Conservation (phyloP, 2,113 vertebrate species). For the Paracanthobrama guichenoti region DNA sequence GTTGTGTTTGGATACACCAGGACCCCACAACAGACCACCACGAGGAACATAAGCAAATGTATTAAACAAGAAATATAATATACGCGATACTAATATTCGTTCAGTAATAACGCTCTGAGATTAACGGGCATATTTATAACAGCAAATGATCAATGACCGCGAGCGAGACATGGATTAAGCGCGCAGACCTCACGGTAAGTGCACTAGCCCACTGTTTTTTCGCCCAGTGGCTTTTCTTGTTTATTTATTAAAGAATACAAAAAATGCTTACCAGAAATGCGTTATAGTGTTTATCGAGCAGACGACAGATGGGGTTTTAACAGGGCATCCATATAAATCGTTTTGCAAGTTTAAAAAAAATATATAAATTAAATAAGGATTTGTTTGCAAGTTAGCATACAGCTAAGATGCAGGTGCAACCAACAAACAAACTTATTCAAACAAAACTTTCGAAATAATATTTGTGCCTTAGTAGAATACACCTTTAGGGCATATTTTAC, state of each 20-base stretch:
- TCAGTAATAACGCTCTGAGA: too few relatives aligned
- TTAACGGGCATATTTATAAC: neutral
- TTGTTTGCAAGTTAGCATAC: conserved; percentile 12
- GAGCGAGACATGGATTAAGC: neutral
- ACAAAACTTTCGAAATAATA: neutral
- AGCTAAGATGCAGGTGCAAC: neutral
- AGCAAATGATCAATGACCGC: neutral
- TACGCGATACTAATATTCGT: neutral
- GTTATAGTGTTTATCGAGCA: neutral
- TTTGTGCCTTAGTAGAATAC: neutral
- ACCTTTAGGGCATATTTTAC: neutral
- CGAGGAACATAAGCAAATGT: neutral
- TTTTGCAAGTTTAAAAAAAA: neutral
- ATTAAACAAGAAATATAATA: neutral
- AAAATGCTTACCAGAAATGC: neutral
- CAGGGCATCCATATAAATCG: neutral
- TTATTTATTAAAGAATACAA: neutral
- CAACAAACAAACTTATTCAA: neutral
- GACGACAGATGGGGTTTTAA: neutral
- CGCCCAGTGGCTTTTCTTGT: neutral
- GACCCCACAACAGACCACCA: conserved; percentile 10
- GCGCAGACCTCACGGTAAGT: conserved; percentile 14
- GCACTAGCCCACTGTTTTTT: conserved; percentile 19
- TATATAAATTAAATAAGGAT: neutral
- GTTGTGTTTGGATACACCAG: conserved; percentile 30